A percentile compares a stretch with the other conserved stretches of the same genome.
Conservation (phyloP, 2,797 vertebrate species). For the Sorex maritimensis region DNA sequence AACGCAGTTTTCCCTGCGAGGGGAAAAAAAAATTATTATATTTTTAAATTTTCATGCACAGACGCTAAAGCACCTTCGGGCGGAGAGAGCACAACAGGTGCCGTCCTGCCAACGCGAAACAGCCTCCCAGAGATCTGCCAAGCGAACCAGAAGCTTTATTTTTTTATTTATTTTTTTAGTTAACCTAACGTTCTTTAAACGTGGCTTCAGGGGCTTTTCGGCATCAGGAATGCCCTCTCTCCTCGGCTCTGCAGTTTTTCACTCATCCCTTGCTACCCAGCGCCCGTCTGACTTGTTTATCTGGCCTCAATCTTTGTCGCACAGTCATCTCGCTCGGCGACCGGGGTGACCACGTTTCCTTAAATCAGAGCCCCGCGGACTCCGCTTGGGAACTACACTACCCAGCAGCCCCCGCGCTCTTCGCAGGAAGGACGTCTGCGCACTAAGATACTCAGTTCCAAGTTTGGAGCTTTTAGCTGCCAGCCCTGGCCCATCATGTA, state of each 20-base stretch:
- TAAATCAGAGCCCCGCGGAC: slow-evolving; percentile 79
- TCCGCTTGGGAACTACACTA: slow-evolving; percentile 89
- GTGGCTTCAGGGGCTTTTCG: slow-evolving; percentile 56
- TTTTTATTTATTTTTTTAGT: background rate
- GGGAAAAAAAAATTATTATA: slow-evolving; percentile 3
- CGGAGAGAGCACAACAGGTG: slow-evolving; percentile 64
- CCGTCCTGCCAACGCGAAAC: background rate
- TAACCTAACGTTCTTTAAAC: background rate
- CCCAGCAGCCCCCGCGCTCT: slow-evolving; percentile 90
- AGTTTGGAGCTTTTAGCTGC: slow-evolving; percentile 96
- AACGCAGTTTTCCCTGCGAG: slow-evolving; percentile 15
- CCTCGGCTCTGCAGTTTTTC: background rate
- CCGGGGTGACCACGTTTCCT: slow-evolving; percentile 73
- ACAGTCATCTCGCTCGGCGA: slow-evolving; percentile 32
- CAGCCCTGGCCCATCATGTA: slow-evolving; percentile 98
- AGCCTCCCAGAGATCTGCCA: slow-evolving; percentile 31
- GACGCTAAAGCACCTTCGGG: background rate
- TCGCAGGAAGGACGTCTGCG: slow-evolving; percentile 94
- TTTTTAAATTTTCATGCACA: background rate
- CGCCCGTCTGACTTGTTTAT: slow-evolving; percentile 29
- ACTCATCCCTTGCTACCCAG: background rate
- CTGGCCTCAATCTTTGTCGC: slow-evolving; percentile 9
- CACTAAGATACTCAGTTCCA: slow-evolving; percentile 93
- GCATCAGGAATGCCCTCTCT: background rate
- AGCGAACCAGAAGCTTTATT: background rate